Evolutionary conservation across 1,140 invertebrate species (phyloP).

Genomic region (Heliconius nattereri): DNA sequence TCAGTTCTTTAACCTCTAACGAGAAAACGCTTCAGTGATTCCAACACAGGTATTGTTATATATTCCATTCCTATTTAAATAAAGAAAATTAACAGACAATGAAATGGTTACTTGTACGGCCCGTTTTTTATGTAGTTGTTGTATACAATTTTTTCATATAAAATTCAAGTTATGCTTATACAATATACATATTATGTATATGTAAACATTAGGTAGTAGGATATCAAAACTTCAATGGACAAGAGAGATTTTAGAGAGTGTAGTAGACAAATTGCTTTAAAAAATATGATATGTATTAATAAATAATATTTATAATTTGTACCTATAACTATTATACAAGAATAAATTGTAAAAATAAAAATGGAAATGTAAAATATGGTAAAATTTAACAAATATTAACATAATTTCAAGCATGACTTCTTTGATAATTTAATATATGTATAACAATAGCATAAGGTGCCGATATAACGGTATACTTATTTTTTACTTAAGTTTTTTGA

Average conservation of each 20-base stretch:
- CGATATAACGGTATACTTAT: conserved; percentile 47
- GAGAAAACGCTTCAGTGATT: conserved; percentile 52
- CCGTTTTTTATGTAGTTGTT: neutral
- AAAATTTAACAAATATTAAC: no score
- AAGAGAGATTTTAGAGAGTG: no score
- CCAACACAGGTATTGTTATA: conserved; percentile 19
- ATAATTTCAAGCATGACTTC: no score
- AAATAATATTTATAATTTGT: neutral
- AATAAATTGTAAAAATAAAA: no score
- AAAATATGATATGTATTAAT: neutral
- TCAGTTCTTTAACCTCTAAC: conserved; percentile 57
- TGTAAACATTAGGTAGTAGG: no score
- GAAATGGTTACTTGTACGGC: neutral
- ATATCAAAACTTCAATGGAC: no score
- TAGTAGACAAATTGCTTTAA: no score
- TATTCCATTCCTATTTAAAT: conserved; percentile 19
- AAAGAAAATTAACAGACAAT: neutral
- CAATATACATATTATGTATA: neutral
- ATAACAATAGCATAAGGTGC: neutral
- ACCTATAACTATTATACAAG: neutral
- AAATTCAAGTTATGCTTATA: neutral
- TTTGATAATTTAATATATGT: neutral
- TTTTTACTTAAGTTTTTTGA: conserved; percentile 55
- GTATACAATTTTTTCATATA: neutral
- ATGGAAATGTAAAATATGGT: no score